Evolutionary conservation across 2,888 invertebrate genomes (phyloP).

Genomic region (Odiellus spinosus): DNA sequence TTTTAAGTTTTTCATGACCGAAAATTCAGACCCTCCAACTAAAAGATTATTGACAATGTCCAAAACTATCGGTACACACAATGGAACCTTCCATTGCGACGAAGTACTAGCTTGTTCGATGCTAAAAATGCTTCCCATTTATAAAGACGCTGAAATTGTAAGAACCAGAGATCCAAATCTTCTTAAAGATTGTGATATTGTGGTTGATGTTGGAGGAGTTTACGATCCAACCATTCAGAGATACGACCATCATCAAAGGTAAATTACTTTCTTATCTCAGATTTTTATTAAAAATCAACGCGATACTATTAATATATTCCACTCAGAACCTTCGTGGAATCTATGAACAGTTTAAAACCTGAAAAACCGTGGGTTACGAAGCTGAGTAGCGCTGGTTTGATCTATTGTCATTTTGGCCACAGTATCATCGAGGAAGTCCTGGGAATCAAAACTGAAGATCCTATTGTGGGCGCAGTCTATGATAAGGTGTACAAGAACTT

Average conservation of each 20-base stretch:
- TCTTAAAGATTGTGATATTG: constrained; percentile 70
- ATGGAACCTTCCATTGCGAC: constrained; percentile 82
- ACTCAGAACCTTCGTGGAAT: constrained; percentile 45
- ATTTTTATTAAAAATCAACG: not conserved
- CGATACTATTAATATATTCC: constrained; percentile 1
- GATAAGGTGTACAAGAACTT: constrained; percentile 61
- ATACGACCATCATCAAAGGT: constrained; percentile 89
- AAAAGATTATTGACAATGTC: too few relatives aligned
- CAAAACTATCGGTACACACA: constrained; percentile 37
- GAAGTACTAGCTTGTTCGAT: constrained; percentile 88
- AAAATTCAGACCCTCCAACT: too few relatives aligned
- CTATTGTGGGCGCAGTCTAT: constrained; percentile 29
- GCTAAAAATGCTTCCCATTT: constrained; percentile 63
- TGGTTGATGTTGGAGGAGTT: constrained; percentile 82
- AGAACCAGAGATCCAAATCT: constrained; percentile 41
- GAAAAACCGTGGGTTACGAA: constrained; percentile 38
- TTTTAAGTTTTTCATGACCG: too few relatives aligned
- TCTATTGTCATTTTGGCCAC: constrained; percentile 78
- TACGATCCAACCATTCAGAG: constrained; percentile 57
- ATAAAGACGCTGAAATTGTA: constrained; percentile 56
- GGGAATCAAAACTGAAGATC: constrained; percentile 31
- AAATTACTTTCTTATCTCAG: too few relatives aligned
- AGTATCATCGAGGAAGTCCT: constrained; percentile 49
- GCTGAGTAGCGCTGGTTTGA: constrained; percentile 83
- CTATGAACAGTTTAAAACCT: constrained; percentile 41